These are phyloP conservation scores for Dasysyrphus tricinctus DNA, from an alignment of 2,888 invertebrate genomes.

Conservation along the genomic window DNA sequence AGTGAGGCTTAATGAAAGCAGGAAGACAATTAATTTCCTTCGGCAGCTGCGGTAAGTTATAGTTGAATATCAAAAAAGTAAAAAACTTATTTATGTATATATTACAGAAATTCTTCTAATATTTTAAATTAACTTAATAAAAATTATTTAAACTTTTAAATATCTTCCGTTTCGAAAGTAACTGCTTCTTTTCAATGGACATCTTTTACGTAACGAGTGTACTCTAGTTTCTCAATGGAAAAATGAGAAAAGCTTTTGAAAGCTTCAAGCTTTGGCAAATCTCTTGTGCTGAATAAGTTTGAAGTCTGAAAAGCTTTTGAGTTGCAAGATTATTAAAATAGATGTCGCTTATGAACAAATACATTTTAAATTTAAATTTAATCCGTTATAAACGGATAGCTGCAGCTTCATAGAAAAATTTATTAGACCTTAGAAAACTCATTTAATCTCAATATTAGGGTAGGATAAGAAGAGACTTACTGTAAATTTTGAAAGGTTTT, in stretches of 20 bases:
- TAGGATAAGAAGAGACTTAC: too few species aligned
- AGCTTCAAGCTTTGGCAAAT: background rate
- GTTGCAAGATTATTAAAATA: background rate
- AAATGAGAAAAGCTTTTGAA: background rate
- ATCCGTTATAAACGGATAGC: background rate
- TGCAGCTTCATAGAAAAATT: too few species aligned
- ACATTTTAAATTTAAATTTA: background rate
- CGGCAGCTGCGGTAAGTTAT: slow-evolving; percentile 58
- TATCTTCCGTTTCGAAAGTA: background rate
- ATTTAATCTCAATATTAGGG: too few species aligned
- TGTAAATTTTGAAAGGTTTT: too few species aligned
- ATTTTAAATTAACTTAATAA: background rate
- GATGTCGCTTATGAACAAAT: background rate
- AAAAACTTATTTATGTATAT: background rate
- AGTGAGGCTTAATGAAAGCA: slow-evolving; percentile 2
- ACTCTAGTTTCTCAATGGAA: background rate
- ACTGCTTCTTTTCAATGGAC: background rate
- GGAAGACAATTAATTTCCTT: slow-evolving; percentile 54
- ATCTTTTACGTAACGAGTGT: background rate
- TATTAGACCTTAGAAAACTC: too few species aligned
- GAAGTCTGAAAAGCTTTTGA: background rate
- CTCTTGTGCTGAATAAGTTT: background rate
- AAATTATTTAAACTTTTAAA: background rate
- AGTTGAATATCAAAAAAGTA: background rate
- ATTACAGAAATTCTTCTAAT: slow-evolving; percentile 27